phyloP scores from a whole-genome alignment of 2,888 invertebrate genomes.

The Sphaerophoria taeniata region DNA sequence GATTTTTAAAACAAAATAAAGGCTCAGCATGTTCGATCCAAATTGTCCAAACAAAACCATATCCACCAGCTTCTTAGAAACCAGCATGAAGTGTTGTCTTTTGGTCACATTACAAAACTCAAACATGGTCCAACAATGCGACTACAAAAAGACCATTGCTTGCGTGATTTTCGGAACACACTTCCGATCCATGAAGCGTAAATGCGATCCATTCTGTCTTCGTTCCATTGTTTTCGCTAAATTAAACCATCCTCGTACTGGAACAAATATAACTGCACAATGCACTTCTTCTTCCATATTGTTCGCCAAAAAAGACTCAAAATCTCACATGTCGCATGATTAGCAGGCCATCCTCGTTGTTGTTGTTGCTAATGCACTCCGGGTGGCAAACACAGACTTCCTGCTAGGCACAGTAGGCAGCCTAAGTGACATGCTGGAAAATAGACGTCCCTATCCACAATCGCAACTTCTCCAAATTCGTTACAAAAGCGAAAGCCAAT shows the following conservation, averaged over 20 bases:
- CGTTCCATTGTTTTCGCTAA: constrained; percentile 44
- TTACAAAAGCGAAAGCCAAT: constrained; percentile 57
- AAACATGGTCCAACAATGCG: constrained; percentile 34
- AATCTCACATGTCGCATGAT: constrained; percentile 61
- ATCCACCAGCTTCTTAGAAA: constrained; percentile 27
- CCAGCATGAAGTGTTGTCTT: constrained; percentile 46
- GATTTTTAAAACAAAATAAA: too few species aligned
- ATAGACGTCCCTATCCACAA: constrained; percentile 63
- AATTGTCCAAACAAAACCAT: constrained; percentile 14
- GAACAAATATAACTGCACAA: constrained; percentile 50
- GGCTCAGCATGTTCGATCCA: too few species aligned
- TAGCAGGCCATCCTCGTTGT: constrained; percentile 66
- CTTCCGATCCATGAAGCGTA: constrained; percentile 35
- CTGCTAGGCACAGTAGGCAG: constrained; percentile 69
- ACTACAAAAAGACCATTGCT: constrained; percentile 20
- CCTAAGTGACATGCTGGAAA: constrained; percentile 68
- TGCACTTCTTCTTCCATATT: constrained; percentile 49
- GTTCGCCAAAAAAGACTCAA: constrained; percentile 44
- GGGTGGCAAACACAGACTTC: constrained; percentile 73
- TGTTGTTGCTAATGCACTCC: constrained; percentile 56
- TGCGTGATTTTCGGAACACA: constrained; percentile 62
- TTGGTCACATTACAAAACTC: constrained; percentile 20
- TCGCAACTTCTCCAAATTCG: constrained; percentile 66
- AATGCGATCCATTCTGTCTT: constrained; percentile 46
- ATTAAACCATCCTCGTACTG: constrained; percentile 65